phyloP scores from a whole-genome alignment of 1,140 invertebrate genomes.

The Drosophila murphyi region DNA sequence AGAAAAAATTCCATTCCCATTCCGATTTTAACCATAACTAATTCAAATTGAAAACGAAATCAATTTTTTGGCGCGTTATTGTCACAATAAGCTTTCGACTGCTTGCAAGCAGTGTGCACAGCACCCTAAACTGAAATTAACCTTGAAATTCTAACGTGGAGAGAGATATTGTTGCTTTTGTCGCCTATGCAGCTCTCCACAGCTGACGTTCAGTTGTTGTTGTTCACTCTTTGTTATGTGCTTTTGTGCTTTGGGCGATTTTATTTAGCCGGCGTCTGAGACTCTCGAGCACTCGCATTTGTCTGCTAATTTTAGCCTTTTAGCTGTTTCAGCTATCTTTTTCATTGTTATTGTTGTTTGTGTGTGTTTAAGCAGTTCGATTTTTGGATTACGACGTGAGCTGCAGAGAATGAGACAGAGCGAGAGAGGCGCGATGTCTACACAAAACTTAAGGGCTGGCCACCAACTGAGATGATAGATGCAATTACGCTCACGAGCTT shows the following conservation, averaged over 20 bases:
- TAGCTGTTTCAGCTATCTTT: constrained; percentile 70
- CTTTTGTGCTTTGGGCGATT: constrained; percentile 2
- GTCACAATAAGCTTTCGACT: constrained; percentile 49
- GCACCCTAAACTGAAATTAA: constrained; percentile 42
- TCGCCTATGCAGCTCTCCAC: constrained; percentile 37
- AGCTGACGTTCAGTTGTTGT: background rate
- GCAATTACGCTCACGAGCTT: background rate
- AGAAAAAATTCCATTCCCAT: constrained; percentile 1
- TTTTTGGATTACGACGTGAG: constrained; percentile 54
- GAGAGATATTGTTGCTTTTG: constrained; percentile 43
- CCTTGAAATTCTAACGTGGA: constrained; percentile 54
- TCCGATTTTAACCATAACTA: background rate
- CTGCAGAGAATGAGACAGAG: constrained; percentile 11
- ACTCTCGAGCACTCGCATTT: constrained; percentile 50
- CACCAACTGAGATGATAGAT: too few relatives aligned
- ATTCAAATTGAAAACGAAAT: constrained; percentile 12
- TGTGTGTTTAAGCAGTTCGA: constrained; percentile 44
- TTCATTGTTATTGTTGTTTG: constrained; percentile 34
- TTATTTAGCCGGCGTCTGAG: constrained; percentile 61
- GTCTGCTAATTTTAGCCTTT: constrained; percentile 76
- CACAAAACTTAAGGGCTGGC: background rate
- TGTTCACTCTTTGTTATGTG: background rate
- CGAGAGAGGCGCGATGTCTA: too few relatives aligned
- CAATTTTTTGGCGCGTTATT: constrained; percentile 41
- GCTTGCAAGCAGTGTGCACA: constrained; percentile 38